phyloP scores from a whole-genome alignment of 92 coral and sea anemone species.

The Muricea muricata region DNA sequence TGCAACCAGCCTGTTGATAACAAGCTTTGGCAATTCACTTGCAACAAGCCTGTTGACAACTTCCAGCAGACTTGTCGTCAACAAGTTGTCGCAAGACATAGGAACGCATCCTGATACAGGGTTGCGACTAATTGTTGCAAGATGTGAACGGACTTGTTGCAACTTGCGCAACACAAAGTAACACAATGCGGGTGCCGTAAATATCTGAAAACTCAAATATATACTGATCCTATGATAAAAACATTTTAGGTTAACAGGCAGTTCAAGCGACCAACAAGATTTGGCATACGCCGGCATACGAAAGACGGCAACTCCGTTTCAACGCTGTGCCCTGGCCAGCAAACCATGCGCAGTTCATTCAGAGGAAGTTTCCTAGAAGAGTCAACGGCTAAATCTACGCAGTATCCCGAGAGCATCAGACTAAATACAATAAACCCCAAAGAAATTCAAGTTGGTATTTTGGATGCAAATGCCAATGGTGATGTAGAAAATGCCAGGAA shows the following conservation, averaged over 20 bases:
- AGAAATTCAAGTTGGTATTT: background rate
- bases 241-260: conserved; percentile 16
- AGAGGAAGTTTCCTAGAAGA: background rate
- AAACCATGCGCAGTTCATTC: background rate
- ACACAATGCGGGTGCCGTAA: no score
- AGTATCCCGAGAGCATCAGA: conserved; percentile 13
- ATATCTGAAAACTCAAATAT: no score
- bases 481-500: no score
- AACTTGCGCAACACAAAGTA: no score
- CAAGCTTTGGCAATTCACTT: no score
- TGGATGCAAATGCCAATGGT: background rate
- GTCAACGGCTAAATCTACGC: background rate
- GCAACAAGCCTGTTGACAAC: no score
- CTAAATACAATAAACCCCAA: conserved; percentile 4
- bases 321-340: background rate
- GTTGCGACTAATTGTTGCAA: no score
- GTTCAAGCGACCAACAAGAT: conserved; percentile 17
- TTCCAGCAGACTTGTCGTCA: no score
- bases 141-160: no score
- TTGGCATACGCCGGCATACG: conserved; percentile 9
- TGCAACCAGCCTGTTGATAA: no score
- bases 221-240: background rate
- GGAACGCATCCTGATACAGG: no score
- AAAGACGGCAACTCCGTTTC: background rate
- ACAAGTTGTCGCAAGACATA: no score